These are phyloP conservation scores for Erinaceus europaeus DNA, from an alignment of 2,113 vertebrate species.

Conservation along the genomic window DNA sequence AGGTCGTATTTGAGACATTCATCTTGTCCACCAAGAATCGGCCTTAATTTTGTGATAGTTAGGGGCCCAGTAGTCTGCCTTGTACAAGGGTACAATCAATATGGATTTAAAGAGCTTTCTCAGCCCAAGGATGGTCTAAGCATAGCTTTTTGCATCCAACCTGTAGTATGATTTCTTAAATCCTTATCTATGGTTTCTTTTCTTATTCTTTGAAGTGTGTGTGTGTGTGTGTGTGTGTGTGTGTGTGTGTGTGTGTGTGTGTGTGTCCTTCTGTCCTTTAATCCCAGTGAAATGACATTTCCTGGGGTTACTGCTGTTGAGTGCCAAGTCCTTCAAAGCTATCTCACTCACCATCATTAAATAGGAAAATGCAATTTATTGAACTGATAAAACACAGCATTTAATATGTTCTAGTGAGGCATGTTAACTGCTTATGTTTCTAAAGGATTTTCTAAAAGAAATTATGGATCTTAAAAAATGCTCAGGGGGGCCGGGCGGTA, in stretches of 20 bases:
- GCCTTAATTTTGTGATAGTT: neutral
- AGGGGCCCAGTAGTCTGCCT: neutral
- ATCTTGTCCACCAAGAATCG: neutral
- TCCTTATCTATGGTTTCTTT: conserved; percentile 30
- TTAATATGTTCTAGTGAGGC: neutral
- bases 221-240: too few relatives aligned
- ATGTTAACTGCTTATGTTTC: conserved; percentile 7
- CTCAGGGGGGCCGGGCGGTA: too few relatives aligned
- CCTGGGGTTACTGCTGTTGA: conserved; percentile 33
- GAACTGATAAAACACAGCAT: neutral
- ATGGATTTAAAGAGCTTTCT: conserved; percentile 36
- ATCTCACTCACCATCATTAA: conserved; percentile 13
- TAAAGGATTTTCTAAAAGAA: too few relatives aligned
- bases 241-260: too few relatives aligned
- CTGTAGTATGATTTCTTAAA: conserved; percentile 12
- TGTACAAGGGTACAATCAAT: neutral
- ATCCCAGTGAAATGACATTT: conserved; percentile 40
- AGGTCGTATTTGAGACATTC: neutral
- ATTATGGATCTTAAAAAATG: too few relatives aligned
- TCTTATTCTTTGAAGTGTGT: neutral
- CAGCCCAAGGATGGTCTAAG: conserved; percentile 15
- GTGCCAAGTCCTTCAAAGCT: neutral
- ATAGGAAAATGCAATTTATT: neutral
- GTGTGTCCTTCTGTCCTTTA: neutral
- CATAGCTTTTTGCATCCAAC: conserved; percentile 8